phyloP scores from a whole-genome alignment of 2,888 invertebrate genomes.

The Drosophila infuscata region DNA sequence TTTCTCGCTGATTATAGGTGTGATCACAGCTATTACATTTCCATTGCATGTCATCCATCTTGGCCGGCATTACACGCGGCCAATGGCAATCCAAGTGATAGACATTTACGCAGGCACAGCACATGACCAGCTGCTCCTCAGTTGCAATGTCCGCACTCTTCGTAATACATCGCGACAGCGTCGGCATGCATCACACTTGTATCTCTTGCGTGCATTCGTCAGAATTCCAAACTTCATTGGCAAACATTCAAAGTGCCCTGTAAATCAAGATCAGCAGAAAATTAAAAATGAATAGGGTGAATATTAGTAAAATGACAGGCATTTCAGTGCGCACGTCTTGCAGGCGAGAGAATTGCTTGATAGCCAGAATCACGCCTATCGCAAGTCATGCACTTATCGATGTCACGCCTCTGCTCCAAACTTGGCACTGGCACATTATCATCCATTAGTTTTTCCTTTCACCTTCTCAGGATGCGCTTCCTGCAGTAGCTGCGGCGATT shows the following conservation, averaged over 20 bases:
- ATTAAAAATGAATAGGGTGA: neutral
- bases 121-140: slow-evolving; percentile 88
- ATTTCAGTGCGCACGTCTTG: slow-evolving; percentile 74
- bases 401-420: slow-evolving; percentile 24
- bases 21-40: slow-evolving; percentile 88
- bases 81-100: slow-evolving; percentile 93
- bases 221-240: slow-evolving; percentile 71
- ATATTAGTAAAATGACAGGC: neutral
- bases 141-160: slow-evolving; percentile 73
- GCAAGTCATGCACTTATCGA: slow-evolving; percentile 75
- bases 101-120: slow-evolving; percentile 93
- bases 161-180: slow-evolving; percentile 87
- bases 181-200: slow-evolving; percentile 96
- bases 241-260: slow-evolving; percentile 79
- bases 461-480: neutral
- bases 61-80: slow-evolving; percentile 87
- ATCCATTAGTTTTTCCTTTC: slow-evolving; percentile 8
- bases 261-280: slow-evolving; percentile 47
- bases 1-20: slow-evolving; percentile 17
- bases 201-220: slow-evolving; percentile 84
- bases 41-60: slow-evolving; percentile 88
- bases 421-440: neutral
- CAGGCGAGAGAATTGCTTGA: slow-evolving; percentile 79
- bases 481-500: slow-evolving; percentile 4
- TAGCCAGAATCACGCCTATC: slow-evolving; percentile 79